Conservation (phyloP, 2,888 invertebrate species). For the Selenia dentaria region DNA sequence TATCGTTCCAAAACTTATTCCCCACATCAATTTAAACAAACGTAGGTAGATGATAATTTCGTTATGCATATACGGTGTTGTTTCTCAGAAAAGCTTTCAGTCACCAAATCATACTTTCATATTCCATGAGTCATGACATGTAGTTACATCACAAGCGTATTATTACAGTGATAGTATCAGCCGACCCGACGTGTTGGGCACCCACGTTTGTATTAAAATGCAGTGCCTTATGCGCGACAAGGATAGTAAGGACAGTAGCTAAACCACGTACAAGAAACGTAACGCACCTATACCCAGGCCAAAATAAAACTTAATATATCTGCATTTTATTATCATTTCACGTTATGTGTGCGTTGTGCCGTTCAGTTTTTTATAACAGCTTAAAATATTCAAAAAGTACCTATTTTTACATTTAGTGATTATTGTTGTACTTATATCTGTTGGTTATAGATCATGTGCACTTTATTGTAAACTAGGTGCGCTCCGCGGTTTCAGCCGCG, state of each 20-base stretch:
- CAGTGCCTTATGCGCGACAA: constrained; percentile 47
- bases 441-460: no score
- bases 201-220: constrained; percentile 63
- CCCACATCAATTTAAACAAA: neutral
- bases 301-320: no score
- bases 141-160: constrained; percentile 57
- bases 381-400: no score
- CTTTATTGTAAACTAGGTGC: no score
- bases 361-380: no score
- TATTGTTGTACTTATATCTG: no score
- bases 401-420: no score
- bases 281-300: no score
- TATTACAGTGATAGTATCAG: constrained; percentile 58
- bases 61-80: constrained; percentile 6
- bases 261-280: neutral
- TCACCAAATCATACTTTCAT: constrained; percentile 19
- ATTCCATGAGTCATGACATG: constrained; percentile 46
- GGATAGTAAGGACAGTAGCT: constrained; percentile 20
- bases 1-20: neutral
- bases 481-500: no score
- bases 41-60: constrained; percentile 7
- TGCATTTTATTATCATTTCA: no score
- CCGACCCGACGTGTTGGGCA: constrained; percentile 36
- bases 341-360: no score
- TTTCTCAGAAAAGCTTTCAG: constrained; percentile 15